Base-by-base conservation (phyloP, 1,140 invertebrate species). In the Goniozus legneri region DNA sequence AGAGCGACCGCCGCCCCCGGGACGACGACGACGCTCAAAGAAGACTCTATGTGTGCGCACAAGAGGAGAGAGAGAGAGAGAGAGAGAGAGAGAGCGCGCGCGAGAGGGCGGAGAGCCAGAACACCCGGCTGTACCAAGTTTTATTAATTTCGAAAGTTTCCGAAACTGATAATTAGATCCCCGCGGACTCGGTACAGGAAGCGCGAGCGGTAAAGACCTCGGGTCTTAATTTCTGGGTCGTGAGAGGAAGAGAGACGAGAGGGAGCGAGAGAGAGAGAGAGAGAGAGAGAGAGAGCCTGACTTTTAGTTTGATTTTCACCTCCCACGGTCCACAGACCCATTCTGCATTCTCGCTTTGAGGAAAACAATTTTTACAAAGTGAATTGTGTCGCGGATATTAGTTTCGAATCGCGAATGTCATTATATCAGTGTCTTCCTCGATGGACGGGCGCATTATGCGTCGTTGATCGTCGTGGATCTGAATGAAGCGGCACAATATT, bases 81-180 rank as follows among this genome's bases (percentile, higher is more conserved):
- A 15, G 10, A 39, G 41, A 15, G 47, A 44, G 47, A 16, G 24
- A 6, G 40, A 10, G 31, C 7, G 2, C 10, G 31, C 24, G 6
- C 3, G 16, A 38, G 34, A 27, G 33, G 14, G 15, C 24, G 18
- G n/a, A n/a, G n/a, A n/a, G n/a, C n/a, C n/a, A n/a, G n/a, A n/a
- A n/a, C 48, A 50, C 35, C 39, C 12, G 27, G 52, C 39, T 43
- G 8, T 35, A 12, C 30, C 50, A 52, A 69, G 67, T 70, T 69
- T 71, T 71, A 71, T 73, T 70, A 71, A 70, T 73, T 68, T 71
- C 58, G 44, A 65, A 73, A 73, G 56, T 71, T 27, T 73, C 52
- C 53, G 45, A 54, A 71, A 70, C 66, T 69, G 62, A 73, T 73
- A 73, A 71, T 73, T 71, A 71, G 68, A 71, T 67, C 59, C 64